Evolutionary conservation across 2,888 invertebrate genomes (phyloP).

Genomic region (Agrotis exclamationis): DNA sequence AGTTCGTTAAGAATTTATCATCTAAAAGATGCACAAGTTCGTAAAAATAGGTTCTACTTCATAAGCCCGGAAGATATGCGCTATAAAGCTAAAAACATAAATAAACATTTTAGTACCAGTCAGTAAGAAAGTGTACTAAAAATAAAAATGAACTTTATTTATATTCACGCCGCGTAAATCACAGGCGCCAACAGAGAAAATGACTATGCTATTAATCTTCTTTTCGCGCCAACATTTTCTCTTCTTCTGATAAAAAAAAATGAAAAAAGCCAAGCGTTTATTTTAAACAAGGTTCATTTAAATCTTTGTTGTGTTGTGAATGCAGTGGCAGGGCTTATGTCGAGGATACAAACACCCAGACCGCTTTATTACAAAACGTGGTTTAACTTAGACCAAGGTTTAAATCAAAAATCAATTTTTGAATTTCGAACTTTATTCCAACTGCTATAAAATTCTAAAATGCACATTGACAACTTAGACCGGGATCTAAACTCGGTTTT

Average conservation of each 20-base stretch:
- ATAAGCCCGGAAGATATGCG: constrained; percentile 53
- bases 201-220: constrained; percentile 56
- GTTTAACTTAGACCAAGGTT: too few species aligned
- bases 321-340: not conserved
- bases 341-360: constrained; percentile 7
- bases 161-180: constrained; percentile 61
- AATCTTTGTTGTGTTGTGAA: not conserved
- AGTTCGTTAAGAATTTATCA: constrained; percentile 29
- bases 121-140: constrained; percentile 54
- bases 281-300: constrained; percentile 26
- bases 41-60: constrained; percentile 58
- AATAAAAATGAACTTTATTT: constrained; percentile 60
- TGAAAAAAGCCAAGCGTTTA: not conserved
- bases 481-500: too few species aligned
- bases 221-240: constrained; percentile 29
- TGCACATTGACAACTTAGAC: too few species aligned
- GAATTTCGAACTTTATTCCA: too few species aligned
- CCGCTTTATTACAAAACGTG: too few species aligned
- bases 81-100: constrained; percentile 56
- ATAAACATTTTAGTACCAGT: constrained; percentile 57
- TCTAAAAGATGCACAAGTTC: constrained; percentile 35
- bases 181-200: constrained; percentile 59
- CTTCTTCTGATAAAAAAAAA: constrained; percentile 14
- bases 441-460: too few species aligned
- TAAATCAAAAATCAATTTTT: too few species aligned